phyloP scores from a whole-genome alignment of 2,113 vertebrate genomes.

The human region DNA sequence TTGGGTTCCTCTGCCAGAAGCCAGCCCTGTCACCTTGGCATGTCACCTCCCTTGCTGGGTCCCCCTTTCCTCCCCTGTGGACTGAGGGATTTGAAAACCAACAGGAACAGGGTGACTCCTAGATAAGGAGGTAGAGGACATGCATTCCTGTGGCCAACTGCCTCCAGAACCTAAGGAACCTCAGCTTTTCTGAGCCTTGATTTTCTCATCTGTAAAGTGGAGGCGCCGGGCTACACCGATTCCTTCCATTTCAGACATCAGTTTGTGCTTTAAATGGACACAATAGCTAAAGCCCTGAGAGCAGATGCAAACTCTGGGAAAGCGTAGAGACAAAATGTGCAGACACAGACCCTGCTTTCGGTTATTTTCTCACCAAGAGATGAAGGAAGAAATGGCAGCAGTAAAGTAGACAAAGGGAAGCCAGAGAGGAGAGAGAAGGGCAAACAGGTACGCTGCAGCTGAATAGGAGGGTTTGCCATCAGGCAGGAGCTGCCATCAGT shows the following conservation, averaged over 20 bases:
- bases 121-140: background rate
- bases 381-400: background rate
- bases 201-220: background rate
- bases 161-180: too few relatives aligned
- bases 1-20: background rate
- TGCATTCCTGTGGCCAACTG: background rate
- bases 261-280: background rate
- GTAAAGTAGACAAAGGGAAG: background rate
- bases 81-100: background rate
- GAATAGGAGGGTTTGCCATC: too few relatives aligned
- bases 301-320: background rate
- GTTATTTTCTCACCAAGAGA: background rate
- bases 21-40: background rate
- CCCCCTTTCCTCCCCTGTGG: background rate
- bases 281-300: background rate
- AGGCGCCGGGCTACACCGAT: rapidly evolving
- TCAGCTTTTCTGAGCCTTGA: background rate
- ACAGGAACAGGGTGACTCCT: background rate
- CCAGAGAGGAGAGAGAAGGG: background rate
- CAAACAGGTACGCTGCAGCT: background rate
- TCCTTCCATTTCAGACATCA: background rate
- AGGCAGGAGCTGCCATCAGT: background rate
- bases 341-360: background rate
- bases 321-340: background rate
- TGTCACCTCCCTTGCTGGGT: background rate